phyloP scores from a whole-genome alignment of 2,113 vertebrate genomes.

The Aramus guarauna region DNA sequence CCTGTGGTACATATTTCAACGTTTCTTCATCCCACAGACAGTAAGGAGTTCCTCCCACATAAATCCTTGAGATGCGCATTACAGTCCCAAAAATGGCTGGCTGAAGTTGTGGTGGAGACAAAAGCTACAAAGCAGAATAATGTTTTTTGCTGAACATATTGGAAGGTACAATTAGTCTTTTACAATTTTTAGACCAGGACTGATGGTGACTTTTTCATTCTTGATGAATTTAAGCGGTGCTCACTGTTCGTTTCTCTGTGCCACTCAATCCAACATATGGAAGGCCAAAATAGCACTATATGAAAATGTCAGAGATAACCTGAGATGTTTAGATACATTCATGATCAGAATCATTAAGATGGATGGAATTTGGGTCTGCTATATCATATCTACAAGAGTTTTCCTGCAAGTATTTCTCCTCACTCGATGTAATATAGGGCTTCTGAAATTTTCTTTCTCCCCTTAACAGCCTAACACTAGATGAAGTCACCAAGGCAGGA shows the following conservation, averaged over 20 bases:
- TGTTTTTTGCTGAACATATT: not conserved
- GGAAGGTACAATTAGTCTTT: not conserved
- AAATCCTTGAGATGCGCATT: not conserved
- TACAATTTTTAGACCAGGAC: not conserved
- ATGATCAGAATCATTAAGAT: not conserved
- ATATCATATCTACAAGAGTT: not conserved
- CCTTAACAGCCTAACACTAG: not conserved
- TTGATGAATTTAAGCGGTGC: not conserved
- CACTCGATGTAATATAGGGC: not conserved
- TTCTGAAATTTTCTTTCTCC: not conserved
- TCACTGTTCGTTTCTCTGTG: not conserved
- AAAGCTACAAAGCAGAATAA: not conserved
- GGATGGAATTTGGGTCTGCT: not conserved
- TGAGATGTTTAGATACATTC: not conserved
- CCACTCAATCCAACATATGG: fast-evolving
- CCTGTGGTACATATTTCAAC: not conserved
- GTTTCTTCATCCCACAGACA: not conserved
- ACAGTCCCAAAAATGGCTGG: not conserved
- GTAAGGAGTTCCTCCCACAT: not conserved
- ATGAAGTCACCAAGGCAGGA: not conserved
- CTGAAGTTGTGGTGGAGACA: not conserved
- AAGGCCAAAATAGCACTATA: not conserved
- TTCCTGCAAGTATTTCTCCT: not conserved
- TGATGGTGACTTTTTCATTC: fast-evolving
- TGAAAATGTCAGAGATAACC: not conserved